Conservation (phyloP, 2,113 vertebrate species). For the Corythoichthys intestinalis region DNA sequence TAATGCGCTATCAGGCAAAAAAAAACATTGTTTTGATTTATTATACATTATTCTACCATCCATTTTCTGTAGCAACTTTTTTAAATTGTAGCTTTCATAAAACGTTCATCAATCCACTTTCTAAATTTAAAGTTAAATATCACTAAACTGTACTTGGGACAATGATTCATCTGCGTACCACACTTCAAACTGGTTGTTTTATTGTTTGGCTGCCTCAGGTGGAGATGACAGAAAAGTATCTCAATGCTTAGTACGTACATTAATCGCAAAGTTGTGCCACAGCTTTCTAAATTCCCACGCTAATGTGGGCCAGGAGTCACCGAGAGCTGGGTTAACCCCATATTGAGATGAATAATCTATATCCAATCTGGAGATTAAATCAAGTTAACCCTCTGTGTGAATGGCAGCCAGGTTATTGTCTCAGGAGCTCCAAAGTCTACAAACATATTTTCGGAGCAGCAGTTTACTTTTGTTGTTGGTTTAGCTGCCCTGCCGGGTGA, state of each 20-base stretch:
- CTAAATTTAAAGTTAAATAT: no score
- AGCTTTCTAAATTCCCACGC: constrained; percentile 54
- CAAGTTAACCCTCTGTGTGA: constrained; percentile 66
- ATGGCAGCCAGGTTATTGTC: constrained; percentile 55
- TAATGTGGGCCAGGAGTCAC: constrained; percentile 53
- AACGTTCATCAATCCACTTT: no score
- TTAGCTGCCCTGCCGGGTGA: constrained; percentile 38
- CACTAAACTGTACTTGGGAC: no score
- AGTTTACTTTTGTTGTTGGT: constrained; percentile 49
- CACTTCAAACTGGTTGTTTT: no score
- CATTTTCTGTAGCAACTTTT: not conserved
- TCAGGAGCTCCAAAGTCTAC: constrained; percentile 51
- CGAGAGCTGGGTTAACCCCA: constrained; percentile 65
- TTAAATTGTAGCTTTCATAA: no score
- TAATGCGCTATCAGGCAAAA: not conserved
- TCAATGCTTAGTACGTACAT: not conserved
- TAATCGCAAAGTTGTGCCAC: constrained; percentile 1
- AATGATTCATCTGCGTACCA: no score
- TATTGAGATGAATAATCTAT: constrained; percentile 61
- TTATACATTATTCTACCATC: not conserved
- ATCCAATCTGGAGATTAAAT: constrained; percentile 64
- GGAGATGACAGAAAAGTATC: not conserved
- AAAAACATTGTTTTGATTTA: not conserved
- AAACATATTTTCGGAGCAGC: constrained; percentile 53
- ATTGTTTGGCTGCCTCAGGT: no score